Evolutionary conservation across 37 sponge, comb jelly and placozoan genomes (phyloP).

Genomic region (Halichondria panicea): DNA sequence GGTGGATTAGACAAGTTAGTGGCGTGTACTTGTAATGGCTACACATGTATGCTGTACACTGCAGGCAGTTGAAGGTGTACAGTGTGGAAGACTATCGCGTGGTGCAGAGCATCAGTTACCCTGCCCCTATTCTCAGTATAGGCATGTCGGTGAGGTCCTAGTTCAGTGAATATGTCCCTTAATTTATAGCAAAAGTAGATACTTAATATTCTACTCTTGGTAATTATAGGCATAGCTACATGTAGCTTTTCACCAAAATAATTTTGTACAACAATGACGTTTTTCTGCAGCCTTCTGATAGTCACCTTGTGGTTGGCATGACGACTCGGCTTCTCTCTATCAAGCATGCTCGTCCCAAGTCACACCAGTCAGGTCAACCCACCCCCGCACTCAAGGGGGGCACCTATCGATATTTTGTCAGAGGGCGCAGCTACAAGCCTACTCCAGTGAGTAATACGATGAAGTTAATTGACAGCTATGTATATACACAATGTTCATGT

Average conservation of each 20-base stretch:
- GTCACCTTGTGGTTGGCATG: constrained; percentile 93
- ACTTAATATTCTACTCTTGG: not conserved
- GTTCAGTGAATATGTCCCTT: not conserved
- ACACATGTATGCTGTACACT: not conserved
- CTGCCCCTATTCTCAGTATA: constrained; percentile 86
- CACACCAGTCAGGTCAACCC: not conserved
- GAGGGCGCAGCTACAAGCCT: constrained; percentile 69
- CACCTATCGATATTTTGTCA: constrained; percentile 72
- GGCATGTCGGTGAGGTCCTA: constrained; percentile 78
- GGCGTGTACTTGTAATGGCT: not conserved
- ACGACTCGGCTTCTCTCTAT: constrained; percentile 81
- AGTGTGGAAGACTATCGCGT: constrained; percentile 83
- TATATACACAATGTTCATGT: too few relatives aligned
- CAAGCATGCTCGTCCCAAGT: constrained; percentile 24
- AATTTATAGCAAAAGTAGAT: not conserved
- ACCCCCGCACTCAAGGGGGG: constrained; percentile 36
- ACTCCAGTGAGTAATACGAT: constrained; percentile 8
- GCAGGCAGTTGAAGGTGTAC: constrained; percentile 95
- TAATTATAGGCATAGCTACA: not conserved
- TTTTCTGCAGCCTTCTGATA: constrained; percentile 76
- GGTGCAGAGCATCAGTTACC: constrained; percentile 81
- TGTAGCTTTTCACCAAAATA: constrained; percentile 1
- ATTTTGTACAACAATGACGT: too few relatives aligned
- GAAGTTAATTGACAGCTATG: not conserved
- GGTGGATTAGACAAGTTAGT: constrained; percentile 87